These are phyloP conservation scores for Hydrolagus colliei DNA, from an alignment of 2,797 vertebrate species.

Conservation along the genomic window DNA sequence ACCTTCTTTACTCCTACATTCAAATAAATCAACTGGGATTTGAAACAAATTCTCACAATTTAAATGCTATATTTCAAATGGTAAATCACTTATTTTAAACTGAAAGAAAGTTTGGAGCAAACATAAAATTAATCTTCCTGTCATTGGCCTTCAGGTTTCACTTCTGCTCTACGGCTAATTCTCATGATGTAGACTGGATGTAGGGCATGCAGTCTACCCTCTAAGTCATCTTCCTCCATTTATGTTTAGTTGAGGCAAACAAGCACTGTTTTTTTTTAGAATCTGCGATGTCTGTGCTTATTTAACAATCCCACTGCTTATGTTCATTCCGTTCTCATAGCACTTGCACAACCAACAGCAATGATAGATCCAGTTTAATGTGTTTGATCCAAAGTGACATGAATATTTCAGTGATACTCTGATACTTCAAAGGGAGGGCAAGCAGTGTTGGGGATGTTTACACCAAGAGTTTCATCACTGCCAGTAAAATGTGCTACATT, in stretches of 20 bases:
- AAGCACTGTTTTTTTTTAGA: neutral
- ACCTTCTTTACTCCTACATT: neutral
- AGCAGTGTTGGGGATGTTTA: constrained; percentile 63
- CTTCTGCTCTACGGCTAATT: neutral
- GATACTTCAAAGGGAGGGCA: constrained; percentile 51
- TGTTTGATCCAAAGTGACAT: constrained; percentile 59
- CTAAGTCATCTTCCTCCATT: neutral
- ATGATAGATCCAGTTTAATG: constrained; percentile 54
- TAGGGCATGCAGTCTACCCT: neutral
- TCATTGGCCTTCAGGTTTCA: neutral
- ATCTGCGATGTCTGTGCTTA: constrained; percentile 46
- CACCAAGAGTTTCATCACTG: constrained; percentile 62
- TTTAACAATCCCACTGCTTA: constrained; percentile 51
- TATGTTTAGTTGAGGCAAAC: constrained; percentile 1
- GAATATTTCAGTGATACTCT: constrained; percentile 62
- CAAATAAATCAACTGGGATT: neutral
- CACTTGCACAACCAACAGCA: constrained; percentile 46
- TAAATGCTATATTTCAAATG: neutral
- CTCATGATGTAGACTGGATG: neutral
- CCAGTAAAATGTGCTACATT: constrained; percentile 61
- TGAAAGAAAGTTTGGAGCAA: neutral
- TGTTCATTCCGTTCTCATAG: constrained; percentile 50
- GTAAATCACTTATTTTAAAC: neutral
- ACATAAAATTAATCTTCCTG: constrained; percentile 3
- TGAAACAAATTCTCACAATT: constrained; percentile 1